phyloP scores from a whole-genome alignment of 2,113 vertebrate genomes.

The Pollimyrus isidori region DNA sequence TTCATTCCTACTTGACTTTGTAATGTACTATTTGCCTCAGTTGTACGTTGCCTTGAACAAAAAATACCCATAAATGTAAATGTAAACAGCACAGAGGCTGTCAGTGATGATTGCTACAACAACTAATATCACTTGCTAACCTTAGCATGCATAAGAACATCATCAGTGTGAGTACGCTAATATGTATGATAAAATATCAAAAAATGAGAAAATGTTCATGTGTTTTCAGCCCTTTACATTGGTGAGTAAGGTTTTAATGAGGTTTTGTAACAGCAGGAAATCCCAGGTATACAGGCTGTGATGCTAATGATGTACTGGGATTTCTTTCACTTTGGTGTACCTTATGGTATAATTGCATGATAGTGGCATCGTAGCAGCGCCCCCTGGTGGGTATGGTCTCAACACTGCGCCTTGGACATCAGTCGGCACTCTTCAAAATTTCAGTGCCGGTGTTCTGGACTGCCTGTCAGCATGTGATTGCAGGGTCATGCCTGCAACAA shows the following conservation, averaged over 20 bases:
- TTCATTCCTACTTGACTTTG: background rate
- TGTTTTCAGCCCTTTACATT: background rate
- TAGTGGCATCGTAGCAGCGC: background rate
- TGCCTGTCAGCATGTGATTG: background rate
- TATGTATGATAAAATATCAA: background rate
- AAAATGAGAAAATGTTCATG: background rate
- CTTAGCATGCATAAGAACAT: background rate
- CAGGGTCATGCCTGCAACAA: background rate
- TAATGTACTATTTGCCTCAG: background rate
- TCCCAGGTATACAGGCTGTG: background rate
- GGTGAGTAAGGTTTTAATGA: background rate
- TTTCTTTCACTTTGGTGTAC: background rate
- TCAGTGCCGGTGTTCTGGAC: background rate
- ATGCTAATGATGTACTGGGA: background rate
- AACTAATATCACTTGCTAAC: background rate
- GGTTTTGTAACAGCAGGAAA: background rate
- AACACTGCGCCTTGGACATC: background rate
- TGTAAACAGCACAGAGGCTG: background rate
- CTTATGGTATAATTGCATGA: background rate
- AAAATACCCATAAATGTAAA: background rate
- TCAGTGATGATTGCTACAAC: background rate
- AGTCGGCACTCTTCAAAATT: background rate
- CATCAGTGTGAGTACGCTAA: background rate
- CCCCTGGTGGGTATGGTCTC: background rate
- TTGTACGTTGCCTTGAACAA: background rate